phyloP scores from a whole-genome alignment of 2,797 vertebrate species.

The Sebastes umbrosus region DNA sequence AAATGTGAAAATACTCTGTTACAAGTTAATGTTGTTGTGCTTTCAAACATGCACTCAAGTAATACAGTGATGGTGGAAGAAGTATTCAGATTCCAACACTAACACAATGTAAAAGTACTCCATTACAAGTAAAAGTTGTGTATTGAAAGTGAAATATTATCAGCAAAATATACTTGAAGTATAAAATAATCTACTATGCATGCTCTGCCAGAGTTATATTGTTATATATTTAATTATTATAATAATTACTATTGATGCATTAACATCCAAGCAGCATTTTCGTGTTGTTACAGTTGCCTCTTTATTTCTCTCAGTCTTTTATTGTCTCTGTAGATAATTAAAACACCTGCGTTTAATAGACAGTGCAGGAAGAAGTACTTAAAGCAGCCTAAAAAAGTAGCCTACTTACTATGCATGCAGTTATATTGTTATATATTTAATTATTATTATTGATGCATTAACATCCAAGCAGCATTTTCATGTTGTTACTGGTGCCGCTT shows the following conservation, averaged over 20 bases:
- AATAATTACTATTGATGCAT: neutral
- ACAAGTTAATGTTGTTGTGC: neutral
- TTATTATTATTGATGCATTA: neutral
- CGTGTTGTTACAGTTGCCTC: neutral
- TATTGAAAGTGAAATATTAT: neutral
- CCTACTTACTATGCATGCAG: neutral
- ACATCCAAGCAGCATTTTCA: neutral
- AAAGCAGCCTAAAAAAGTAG: neutral
- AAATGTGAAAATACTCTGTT: neutral
- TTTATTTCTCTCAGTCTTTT: neutral
- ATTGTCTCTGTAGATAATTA: neutral
- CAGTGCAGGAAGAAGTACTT: no score
- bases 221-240: neutral
- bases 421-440: neutral
- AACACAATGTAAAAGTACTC: neutral
- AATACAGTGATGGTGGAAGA: neutral
- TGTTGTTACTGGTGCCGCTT: neutral
- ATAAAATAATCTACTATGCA: neutral
- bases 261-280: neutral
- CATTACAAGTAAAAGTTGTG: neutral
- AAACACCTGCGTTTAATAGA: neutral
- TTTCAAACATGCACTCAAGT: no score
- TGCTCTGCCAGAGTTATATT: neutral
- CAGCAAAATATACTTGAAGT: neutral
- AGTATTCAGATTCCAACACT: neutral